Percentiles rank a stretch among this genome's conserved stretches.
Conservation (phyloP, 2,888 invertebrate species). For the Trachelus troglodyta region DNA sequence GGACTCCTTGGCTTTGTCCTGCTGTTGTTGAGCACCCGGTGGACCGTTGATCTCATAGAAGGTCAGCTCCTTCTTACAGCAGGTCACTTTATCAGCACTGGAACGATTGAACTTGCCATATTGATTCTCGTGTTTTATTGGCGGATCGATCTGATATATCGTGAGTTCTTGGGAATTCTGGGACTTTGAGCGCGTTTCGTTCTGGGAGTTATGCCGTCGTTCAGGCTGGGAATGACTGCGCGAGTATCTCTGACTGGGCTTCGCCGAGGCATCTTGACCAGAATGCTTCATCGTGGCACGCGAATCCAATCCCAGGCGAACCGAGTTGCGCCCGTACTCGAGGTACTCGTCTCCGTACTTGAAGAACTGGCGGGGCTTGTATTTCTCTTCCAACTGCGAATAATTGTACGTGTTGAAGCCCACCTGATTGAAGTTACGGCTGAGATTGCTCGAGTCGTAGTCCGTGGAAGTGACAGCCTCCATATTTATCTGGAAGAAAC, state of each 20-base stretch:
- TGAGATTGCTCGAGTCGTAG: conserved; percentile 61
- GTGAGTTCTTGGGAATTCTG: conserved; percentile 56
- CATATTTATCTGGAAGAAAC: conserved; percentile 68
- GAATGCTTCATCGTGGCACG: background rate
- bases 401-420: conserved; percentile 59
- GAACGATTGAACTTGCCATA: conserved; percentile 48
- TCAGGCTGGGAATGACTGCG: conserved; percentile 60
- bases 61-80: conserved; percentile 47
- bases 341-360: conserved; percentile 54
- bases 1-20: conserved; percentile 42
- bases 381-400: conserved; percentile 57
- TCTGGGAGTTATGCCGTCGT: conserved; percentile 48
- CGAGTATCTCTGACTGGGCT: conserved; percentile 47
- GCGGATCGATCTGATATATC: conserved; percentile 56
- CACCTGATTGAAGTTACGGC: conserved; percentile 56
- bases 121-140: conserved; percentile 45
- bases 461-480: conserved; percentile 68
- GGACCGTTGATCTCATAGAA: conserved; percentile 61
- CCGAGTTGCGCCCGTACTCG: conserved; percentile 50
- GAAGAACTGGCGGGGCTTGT: conserved; percentile 48
- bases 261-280: conserved; percentile 37
- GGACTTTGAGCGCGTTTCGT: conserved; percentile 57
- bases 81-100: conserved; percentile 36
- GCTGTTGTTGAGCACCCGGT: conserved; percentile 13
- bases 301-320: conserved; percentile 37